phyloP scores from a whole-genome alignment of 2,113 vertebrate species.

The Tachysurus fulvidraco region DNA sequence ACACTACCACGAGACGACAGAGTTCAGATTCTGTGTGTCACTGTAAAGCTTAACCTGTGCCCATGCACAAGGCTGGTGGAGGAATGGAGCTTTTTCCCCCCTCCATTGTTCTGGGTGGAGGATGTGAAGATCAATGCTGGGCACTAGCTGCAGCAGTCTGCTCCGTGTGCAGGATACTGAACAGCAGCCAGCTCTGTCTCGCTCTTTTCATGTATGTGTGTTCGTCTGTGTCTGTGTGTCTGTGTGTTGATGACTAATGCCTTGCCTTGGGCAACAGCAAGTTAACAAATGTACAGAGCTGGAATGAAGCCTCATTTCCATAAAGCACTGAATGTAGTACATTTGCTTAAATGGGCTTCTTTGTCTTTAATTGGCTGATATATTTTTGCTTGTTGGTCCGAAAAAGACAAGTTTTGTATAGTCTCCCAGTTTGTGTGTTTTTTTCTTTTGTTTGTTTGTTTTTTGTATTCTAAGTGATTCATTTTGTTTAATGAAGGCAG shows the following conservation, averaged over 20 bases:
- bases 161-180: constrained; percentile 75
- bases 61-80: constrained; percentile 53
- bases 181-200: constrained; percentile 60
- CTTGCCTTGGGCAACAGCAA: constrained; percentile 72
- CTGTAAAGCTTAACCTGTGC: constrained; percentile 41
- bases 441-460: not conserved
- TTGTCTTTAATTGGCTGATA: constrained; percentile 71
- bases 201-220: constrained; percentile 67
- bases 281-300: constrained; percentile 77
- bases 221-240: constrained; percentile 71
- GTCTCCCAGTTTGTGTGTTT: constrained; percentile 9
- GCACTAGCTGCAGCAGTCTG: constrained; percentile 67
- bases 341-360: constrained; percentile 71
- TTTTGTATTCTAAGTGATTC: not conserved
- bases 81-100: constrained; percentile 47
- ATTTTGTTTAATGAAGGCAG: constrained; percentile 19
- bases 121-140: constrained; percentile 72
- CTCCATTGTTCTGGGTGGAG: constrained; percentile 65
- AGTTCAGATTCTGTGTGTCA: constrained; percentile 20
- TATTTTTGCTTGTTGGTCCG: constrained; percentile 49
- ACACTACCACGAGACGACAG: not conserved
- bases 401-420: constrained; percentile 34
- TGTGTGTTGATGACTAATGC: constrained; percentile 71
- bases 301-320: constrained; percentile 74
- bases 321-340: constrained; percentile 73